Base-by-base conservation (phyloP, 2,113 vertebrate species). In the Nansenia antarctica region DNA sequence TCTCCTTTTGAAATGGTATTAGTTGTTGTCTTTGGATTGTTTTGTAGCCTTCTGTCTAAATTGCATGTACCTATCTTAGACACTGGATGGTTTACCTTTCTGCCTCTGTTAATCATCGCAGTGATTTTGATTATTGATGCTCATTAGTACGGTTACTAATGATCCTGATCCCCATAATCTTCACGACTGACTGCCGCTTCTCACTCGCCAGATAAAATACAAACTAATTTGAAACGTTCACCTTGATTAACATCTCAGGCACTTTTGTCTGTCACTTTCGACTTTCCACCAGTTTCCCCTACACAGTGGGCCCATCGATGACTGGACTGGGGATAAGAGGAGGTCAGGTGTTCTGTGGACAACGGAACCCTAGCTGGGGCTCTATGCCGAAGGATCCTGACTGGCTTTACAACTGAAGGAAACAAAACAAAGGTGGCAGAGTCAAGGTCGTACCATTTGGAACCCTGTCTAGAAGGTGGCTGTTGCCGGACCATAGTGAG, bases 51-150 rank as follows among this genome's bases (percentile, higher is more conserved):
- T 76, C 77, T 67, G 42, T 67, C 60, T 64, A 87, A 87, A 87
- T 84, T 80, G 80, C 83, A 82, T 76, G 77, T 76, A 77, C 62
- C 62, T 75, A 67, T 73, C 73, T 62, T 22, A 78, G 42, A 70
- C 72, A 67, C 69, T 49, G 53, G 76, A 83, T 75, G 30, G 79
- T 70, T 66, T 79, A 76, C 83, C 81, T 89, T 89, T 89, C 72
- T 81, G 75, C 70, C 29, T 53, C 61, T 84, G 80, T 78, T 73
- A 83, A 81, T 87, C 72, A 80, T 86, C 73, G 65, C 70, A 88
- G 85, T 78, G 74, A 84, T 74, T 88, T 72, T n/a, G 82, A 85
- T 85, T 88, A 88, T 88, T 87, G 85, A 88, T 76, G 39, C 77
- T 82, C 82, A 86, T 89, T 87, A 80, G 75, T 18, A 15, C 61